Percentiles rank a stretch among this genome's conserved stretches.
Conservation (phyloP, 64 coral and sea anemone species). For the Dendrophyllia cribrosa region DNA sequence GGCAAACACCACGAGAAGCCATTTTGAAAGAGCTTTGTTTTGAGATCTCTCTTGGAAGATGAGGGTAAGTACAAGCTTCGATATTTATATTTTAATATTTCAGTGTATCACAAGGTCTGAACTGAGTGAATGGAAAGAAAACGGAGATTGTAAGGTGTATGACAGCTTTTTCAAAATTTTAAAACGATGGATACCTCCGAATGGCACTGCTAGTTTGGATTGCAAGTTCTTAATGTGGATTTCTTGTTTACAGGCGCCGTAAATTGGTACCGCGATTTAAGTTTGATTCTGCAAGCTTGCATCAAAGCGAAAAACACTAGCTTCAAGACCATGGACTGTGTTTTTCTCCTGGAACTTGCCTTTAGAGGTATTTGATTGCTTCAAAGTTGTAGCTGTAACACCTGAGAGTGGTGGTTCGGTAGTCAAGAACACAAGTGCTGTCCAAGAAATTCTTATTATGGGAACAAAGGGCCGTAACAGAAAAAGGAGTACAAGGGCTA, state of each 20-base stretch:
- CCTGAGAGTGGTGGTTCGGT: constrained; percentile 23
- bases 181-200: constrained; percentile 41
- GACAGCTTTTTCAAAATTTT: constrained; percentile 53
- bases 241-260: constrained; percentile 40
- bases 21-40: constrained; percentile 13
- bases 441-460: constrained; percentile 50
- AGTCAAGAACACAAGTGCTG: constrained; percentile 55
- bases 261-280: constrained; percentile 43
- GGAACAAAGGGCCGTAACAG: constrained; percentile 45
- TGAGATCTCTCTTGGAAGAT: constrained; percentile 27
- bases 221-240: constrained; percentile 21
- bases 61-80: constrained; percentile 43
- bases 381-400: constrained; percentile 69
- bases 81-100: constrained; percentile 47
- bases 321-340: constrained; percentile 53
- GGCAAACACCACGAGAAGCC: neutral
- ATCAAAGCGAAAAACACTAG: constrained; percentile 30
- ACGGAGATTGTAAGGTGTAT: constrained; percentile 25
- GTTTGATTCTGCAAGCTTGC: constrained; percentile 34
- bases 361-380: constrained; percentile 53
- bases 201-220: constrained; percentile 31
- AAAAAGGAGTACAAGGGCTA: constrained; percentile 59
- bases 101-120: constrained; percentile 16
- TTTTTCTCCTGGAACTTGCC: constrained; percentile 43
- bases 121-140: constrained; percentile 21